Percentiles rank a stretch among this genome's conserved stretches.
Evolutionary conservation across 2,113 vertebrate genomes (phyloP).

Genomic region (Tylochromis polylepis): DNA sequence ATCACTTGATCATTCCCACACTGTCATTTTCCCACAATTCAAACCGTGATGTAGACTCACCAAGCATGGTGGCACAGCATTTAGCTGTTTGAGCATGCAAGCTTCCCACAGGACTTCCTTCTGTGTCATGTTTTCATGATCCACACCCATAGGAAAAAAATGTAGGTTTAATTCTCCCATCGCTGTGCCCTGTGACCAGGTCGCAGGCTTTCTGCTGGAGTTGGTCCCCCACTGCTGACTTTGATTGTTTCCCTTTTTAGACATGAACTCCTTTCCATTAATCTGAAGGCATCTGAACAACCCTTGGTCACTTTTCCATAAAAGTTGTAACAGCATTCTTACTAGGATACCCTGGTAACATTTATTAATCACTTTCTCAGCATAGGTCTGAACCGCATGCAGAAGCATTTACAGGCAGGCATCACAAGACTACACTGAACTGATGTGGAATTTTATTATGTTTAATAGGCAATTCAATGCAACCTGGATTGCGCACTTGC

Average conservation of each 20-base stretch:
- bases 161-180: not conserved
- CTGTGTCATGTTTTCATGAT: not conserved
- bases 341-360: not conserved
- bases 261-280: not conserved
- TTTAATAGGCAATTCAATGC: not conserved
- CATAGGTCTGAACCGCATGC: not conserved
- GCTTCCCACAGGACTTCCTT: not conserved
- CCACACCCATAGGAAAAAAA: not conserved
- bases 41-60: not conserved
- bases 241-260: not conserved
- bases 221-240: not conserved
- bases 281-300: not conserved
- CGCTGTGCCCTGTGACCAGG: not conserved
- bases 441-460: not conserved
- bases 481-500: not conserved
- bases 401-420: not conserved
- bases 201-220: not conserved
- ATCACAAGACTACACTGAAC: not conserved
- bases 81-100: not conserved
- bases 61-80: not conserved
- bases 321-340: not conserved
- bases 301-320: not conserved
- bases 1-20: not conserved
- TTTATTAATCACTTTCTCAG: not conserved
- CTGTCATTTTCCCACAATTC: not conserved